Evolutionary conservation across 2,888 invertebrate species (phyloP).

Genomic region (Acanthopleura granulata): DNA sequence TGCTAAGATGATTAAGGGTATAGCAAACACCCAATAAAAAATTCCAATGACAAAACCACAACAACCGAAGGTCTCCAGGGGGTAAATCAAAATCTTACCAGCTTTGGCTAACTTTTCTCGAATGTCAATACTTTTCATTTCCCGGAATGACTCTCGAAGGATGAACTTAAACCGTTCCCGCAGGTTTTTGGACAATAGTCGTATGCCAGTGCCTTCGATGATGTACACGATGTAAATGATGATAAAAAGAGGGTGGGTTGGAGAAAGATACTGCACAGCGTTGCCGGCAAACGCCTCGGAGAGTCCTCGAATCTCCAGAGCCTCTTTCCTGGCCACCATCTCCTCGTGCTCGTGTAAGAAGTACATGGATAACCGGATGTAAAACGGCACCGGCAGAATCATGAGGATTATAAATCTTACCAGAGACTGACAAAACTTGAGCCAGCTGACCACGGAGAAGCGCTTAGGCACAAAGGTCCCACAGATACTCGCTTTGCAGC

Average conservation of each 20-base stretch:
- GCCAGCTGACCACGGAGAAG: neutral
- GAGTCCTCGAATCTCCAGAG: neutral
- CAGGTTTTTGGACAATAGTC: slow-evolving; percentile 4
- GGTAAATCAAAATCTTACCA: slow-evolving; percentile 11
- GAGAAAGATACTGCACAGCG: slow-evolving; percentile 15
- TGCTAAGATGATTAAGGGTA: neutral
- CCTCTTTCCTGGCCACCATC: slow-evolving; percentile 4
- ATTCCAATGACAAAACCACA: slow-evolving; percentile 18
- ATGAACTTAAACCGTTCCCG: slow-evolving; percentile 8
- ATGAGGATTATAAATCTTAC: slow-evolving; percentile 12
- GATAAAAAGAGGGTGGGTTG: slow-evolving; percentile 9
- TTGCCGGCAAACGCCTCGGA: neutral
- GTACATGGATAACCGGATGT: slow-evolving; percentile 16
- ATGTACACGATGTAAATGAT: slow-evolving; percentile 11
- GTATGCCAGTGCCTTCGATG: slow-evolving; percentile 2
- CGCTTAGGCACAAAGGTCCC: neutral
- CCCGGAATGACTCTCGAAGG: slow-evolving; percentile 2
- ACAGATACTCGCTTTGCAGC: slow-evolving; percentile 15
- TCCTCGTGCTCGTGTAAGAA: slow-evolving; percentile 14
- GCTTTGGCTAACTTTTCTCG: neutral
- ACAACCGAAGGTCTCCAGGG: slow-evolving; percentile 13
- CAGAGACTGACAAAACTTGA: neutral
- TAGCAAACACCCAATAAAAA: slow-evolving; percentile 13
- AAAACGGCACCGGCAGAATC: slow-evolving; percentile 14
- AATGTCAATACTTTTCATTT: neutral